Base-by-base conservation (phyloP, 2,113 vertebrate genomes). In the Protomyctophum bolini region DNA sequence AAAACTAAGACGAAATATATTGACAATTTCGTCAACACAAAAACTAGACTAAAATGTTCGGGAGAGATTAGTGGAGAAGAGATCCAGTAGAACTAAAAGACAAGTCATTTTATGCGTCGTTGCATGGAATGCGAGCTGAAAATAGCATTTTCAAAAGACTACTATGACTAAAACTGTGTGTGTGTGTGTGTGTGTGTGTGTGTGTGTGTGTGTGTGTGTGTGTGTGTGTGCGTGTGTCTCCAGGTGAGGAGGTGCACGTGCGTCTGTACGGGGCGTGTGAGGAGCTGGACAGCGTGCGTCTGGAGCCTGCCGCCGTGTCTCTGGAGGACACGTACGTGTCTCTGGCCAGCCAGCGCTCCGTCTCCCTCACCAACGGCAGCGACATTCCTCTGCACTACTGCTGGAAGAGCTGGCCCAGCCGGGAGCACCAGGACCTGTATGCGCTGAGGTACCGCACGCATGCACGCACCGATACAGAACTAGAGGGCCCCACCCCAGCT, bases 201-300 rank as follows among this genome's bases (percentile, higher is more conserved):
- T 68, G 11, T 21, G 9, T 49, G 12, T 68, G 10, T 62, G 1
- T 54, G 65, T 58, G 47, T 12, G 9, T 68, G 11, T 21, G 9
- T 49, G 12, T 68, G 10, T 62, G 1, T 54, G 65, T 58, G 47
- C 9, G 9, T 68, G 11, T 49, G 46, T 48, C 73, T 66, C 66
- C 74, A 99, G 97, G 95, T 72, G 94, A 98, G 83, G 90, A 92
- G 4, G 73, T 94, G 46, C 85, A 83, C 73, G 88, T 95, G 10
- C 79, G 55, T 72, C 82, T 98, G 55, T 93, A 86, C 66, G 97
- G 94, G 72, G 83, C 81, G 7, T 94, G 94, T 6, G 72, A 88
- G 59, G 93, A 98, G 50, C 68, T 93, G 73, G 89, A 92, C 14
- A 2, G 21, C 21, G 83, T 97, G 58, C 77, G 91, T 12, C 91